Percentiles rank a stretch among this genome's conserved stretches.
Evolutionary conservation across 2,113 vertebrate genomes (phyloP).

Genomic region (Onychostoma macrolepis): DNA sequence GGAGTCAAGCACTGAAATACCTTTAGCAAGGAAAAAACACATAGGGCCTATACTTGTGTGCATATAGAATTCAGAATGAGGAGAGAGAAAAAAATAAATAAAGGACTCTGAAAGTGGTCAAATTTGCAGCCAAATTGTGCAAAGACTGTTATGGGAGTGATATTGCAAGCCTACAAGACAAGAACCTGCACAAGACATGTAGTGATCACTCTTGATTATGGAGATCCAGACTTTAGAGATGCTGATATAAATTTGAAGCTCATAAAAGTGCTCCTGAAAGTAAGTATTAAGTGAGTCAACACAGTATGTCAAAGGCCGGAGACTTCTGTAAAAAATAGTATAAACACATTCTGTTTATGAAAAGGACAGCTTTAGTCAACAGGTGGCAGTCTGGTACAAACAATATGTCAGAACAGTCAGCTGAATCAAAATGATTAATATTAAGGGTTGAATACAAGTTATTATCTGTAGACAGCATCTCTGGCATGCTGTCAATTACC

Average conservation of each 20-base stretch:
- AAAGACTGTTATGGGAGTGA: background rate
- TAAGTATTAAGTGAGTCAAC: background rate
- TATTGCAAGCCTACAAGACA: background rate
- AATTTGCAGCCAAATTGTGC: background rate
- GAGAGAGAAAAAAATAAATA: background rate
- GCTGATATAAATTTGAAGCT: background rate
- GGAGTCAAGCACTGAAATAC: no score
- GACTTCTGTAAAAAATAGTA: background rate
- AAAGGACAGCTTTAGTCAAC: slow-evolving; percentile 15
- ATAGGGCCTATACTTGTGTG: no score
- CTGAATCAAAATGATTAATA: background rate
- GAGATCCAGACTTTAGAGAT: background rate
- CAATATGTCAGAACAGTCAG: slow-evolving; percentile 35
- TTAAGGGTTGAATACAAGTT: background rate
- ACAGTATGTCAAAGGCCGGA: background rate
- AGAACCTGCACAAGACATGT: background rate
- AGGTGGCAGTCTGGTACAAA: slow-evolving; percentile 13
- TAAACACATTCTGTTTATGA: background rate
- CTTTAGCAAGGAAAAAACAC: no score
- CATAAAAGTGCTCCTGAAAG: background rate
- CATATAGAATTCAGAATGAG: background rate
- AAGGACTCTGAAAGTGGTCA: no score
- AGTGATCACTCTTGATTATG: background rate
- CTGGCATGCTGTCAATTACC: background rate
- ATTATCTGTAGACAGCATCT: background rate